Evolutionary conservation across 2,888 invertebrate genomes (phyloP).

Genomic region (Campoplex capitator): DNA sequence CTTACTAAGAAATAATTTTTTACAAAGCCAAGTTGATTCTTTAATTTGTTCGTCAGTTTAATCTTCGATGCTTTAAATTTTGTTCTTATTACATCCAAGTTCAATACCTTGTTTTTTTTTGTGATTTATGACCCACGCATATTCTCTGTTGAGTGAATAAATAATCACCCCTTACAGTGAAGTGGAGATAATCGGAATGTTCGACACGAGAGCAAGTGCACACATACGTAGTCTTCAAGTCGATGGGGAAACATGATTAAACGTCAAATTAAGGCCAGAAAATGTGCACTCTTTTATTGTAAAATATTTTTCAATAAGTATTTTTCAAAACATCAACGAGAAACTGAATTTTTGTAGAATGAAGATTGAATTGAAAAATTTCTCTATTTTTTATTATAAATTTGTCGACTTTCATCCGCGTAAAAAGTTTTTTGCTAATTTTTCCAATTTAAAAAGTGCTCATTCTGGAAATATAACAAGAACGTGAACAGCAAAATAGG

Average conservation of each 20-base stretch:
- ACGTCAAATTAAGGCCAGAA: background rate
- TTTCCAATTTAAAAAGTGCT: conserved; percentile 39
- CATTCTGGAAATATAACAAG: conserved; percentile 18
- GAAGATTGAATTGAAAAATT: background rate
- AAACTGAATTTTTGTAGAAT: too few relatives aligned
- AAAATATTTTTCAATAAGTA: background rate
- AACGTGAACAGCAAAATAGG: conserved; percentile 12
- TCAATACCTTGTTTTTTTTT: conserved; percentile 22
- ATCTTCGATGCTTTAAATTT: conserved; percentile 11
- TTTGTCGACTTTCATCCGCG: background rate
- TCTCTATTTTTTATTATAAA: background rate
- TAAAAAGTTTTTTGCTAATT: background rate
- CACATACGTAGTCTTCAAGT: conserved; percentile 37
- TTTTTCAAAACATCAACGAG: background rate
- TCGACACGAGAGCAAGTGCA: conserved; percentile 35
- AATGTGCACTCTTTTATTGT: conserved; percentile 14
- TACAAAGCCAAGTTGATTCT: background rate
- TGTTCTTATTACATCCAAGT: background rate
- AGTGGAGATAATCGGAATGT: conserved; percentile 29
- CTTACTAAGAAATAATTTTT: background rate
- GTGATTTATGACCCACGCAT: conserved; percentile 22
- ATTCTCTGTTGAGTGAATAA: conserved; percentile 27
- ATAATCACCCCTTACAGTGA: background rate
- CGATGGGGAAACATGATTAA: background rate
- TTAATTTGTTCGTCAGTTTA: background rate